A percentile compares a stretch with the other conserved stretches of the same genome.
These are phyloP conservation scores for Brenthis ino DNA, from an alignment of 2,888 invertebrate genomes.

Conservation along the genomic window DNA sequence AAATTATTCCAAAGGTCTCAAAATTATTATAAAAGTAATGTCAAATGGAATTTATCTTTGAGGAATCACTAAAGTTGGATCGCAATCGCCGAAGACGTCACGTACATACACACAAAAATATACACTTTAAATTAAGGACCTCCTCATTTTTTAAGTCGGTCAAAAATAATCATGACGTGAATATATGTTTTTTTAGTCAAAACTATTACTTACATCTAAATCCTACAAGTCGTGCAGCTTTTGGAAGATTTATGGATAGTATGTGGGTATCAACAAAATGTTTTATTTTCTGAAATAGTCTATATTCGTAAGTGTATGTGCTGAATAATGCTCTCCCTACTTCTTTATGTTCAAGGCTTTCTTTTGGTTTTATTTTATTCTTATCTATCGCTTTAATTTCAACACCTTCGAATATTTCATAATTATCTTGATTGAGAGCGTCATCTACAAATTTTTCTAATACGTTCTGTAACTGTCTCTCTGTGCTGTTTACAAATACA, in stretches of 20 bases:
- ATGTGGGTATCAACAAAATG: constrained; percentile 83
- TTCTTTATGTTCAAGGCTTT: constrained; percentile 39
- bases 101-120: no score
- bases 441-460: constrained; percentile 82
- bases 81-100: not conserved
- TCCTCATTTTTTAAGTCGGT: no score
- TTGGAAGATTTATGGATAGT: constrained; percentile 85
- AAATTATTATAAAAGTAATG: no score
- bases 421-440: constrained; percentile 78
- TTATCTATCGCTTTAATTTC: constrained; percentile 66
- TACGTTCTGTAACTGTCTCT: constrained; percentile 70
- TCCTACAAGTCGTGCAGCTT: constrained; percentile 85
- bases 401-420: constrained; percentile 83
- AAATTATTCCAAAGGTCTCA: no score
- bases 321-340: constrained; percentile 68
- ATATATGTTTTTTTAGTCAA: not conserved
- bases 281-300: constrained; percentile 82
- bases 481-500: constrained; percentile 64
- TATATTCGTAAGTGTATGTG: constrained; percentile 74
- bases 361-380: constrained; percentile 36
- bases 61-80: not conserved
- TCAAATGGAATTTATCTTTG: no score
- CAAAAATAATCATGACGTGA: not conserved
- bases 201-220: constrained; percentile 79
- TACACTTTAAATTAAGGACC: no score